Evolutionary conservation across 2,797 vertebrate genomes (phyloP).

Genomic region (Parambassis ranga): DNA sequence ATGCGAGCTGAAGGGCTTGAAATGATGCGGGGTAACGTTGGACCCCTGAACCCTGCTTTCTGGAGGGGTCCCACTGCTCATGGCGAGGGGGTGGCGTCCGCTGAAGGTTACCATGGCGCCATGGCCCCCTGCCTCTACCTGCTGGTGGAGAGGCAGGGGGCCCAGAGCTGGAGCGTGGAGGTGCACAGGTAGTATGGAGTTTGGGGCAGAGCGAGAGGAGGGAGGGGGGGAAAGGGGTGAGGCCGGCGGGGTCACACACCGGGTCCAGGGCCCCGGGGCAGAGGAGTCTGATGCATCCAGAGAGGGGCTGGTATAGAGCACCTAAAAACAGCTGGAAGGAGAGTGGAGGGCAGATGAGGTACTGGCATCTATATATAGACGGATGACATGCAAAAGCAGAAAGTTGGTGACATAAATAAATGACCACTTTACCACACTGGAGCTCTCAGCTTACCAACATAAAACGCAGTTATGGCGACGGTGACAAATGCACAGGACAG

Average conservation of each 20-base stretch:
- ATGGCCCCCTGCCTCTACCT: constrained; percentile 84
- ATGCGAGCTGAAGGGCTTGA: constrained; percentile 96
- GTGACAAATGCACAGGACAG: constrained; percentile 42
- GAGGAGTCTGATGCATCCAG: constrained; percentile 81
- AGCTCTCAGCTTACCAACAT: constrained; percentile 32
- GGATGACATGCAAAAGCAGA: constrained; percentile 9
- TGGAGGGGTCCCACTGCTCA: constrained; percentile 81
- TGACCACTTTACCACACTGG: constrained; percentile 12
- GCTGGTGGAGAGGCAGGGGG: constrained; percentile 78
- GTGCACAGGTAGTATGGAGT: constrained; percentile 48
- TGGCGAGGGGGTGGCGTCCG: constrained; percentile 81
- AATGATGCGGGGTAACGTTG: constrained; percentile 82
- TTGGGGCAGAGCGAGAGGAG: constrained; percentile 14
- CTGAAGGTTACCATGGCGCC: constrained; percentile 77
- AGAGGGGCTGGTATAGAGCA: constrained; percentile 75
- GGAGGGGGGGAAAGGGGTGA: constrained; percentile 29
- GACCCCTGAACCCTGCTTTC: constrained; percentile 87
- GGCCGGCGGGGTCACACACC: constrained; percentile 66
- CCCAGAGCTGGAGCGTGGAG: constrained; percentile 52
- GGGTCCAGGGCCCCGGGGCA: constrained; percentile 77
- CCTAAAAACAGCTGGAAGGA: constrained; percentile 76
- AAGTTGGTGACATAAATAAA: constrained; percentile 33
- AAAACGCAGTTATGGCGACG: constrained; percentile 38
- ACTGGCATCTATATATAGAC: constrained; percentile 3
- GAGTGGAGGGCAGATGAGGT: constrained; percentile 8